A percentile compares a stretch with the other conserved stretches of the same genome.
Conservation (phyloP, 2,113 vertebrate genomes). For the Plecotus auritus region DNA sequence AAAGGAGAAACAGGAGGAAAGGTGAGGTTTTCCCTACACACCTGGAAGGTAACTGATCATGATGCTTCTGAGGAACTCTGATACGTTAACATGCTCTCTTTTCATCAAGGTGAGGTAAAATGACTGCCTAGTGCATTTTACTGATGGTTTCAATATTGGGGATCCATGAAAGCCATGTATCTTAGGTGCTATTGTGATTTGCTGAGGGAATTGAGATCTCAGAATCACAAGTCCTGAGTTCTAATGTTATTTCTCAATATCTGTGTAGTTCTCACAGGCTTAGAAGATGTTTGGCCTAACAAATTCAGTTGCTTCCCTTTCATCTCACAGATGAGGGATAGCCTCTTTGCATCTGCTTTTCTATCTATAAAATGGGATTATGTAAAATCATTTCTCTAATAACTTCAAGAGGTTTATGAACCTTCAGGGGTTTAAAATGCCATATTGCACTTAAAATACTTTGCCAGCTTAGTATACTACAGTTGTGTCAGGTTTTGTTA, state of each 20-base stretch:
- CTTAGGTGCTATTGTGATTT: neutral
- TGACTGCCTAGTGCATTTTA: neutral
- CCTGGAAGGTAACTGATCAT: neutral
- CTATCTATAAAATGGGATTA: neutral
- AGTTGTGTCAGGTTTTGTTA: neutral
- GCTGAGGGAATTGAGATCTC: neutral
- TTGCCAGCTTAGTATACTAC: neutral
- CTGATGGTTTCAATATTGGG: neutral
- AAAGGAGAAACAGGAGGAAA: neutral
- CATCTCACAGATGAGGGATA: neutral
- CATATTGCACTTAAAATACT: conserved; percentile 1
- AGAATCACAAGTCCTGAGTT: neutral
- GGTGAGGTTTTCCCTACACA: neutral
- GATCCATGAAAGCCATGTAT: neutral
- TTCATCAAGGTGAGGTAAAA: neutral
- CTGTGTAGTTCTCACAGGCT: neutral
- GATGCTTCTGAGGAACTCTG: neutral
- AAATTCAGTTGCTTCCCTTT: neutral
- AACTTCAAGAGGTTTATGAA: neutral
- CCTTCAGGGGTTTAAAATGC: neutral
- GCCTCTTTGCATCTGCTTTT: neutral
- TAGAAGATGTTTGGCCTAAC: neutral
- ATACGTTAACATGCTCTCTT: neutral
- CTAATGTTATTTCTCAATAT: neutral
- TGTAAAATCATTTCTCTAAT: neutral